phyloP scores from a whole-genome alignment of 2,113 vertebrate genomes.

The Macheiramphus alcinus region DNA sequence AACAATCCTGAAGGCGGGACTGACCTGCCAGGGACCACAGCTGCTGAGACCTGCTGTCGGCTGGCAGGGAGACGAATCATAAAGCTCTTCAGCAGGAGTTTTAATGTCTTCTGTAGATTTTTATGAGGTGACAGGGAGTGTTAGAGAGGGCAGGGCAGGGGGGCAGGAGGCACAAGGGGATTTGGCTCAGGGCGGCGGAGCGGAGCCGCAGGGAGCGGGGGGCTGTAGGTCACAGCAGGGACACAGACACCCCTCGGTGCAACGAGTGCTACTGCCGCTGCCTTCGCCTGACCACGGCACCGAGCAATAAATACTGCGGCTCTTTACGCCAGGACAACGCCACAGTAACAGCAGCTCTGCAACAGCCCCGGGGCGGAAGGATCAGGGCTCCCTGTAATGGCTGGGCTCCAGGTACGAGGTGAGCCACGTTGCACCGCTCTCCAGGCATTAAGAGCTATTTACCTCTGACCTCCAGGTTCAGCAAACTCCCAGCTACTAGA shows the following conservation, averaged over 20 bases:
- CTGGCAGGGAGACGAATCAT: neutral
- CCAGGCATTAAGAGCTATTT: neutral
- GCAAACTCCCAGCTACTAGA: neutral
- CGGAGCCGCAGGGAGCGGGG: neutral
- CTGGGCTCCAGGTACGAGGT: neutral
- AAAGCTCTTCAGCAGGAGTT: neutral
- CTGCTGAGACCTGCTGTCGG: neutral
- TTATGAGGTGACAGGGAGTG: neutral
- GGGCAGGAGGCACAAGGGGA: neutral
- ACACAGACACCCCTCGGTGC: neutral
- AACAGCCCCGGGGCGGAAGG: neutral
- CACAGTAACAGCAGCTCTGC: neutral
- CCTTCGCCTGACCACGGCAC: rapidly evolving
- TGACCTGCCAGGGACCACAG: neutral
- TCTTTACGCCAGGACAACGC: rapidly evolving
- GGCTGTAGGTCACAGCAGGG: neutral
- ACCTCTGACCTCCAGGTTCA: neutral
- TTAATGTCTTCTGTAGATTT: neutral
- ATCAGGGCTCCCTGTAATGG: neutral
- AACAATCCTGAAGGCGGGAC: neutral
- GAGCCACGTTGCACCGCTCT: neutral
- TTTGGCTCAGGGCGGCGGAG: neutral
- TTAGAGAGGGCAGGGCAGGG: neutral
- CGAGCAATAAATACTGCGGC: rapidly evolving
- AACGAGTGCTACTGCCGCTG: rapidly evolving